A percentile compares a stretch with the other conserved stretches of the same genome.
These are phyloP conservation scores for Gambusia yucatana DNA, from an alignment of 2,797 vertebrate genomes.

Conservation along the genomic window DNA sequence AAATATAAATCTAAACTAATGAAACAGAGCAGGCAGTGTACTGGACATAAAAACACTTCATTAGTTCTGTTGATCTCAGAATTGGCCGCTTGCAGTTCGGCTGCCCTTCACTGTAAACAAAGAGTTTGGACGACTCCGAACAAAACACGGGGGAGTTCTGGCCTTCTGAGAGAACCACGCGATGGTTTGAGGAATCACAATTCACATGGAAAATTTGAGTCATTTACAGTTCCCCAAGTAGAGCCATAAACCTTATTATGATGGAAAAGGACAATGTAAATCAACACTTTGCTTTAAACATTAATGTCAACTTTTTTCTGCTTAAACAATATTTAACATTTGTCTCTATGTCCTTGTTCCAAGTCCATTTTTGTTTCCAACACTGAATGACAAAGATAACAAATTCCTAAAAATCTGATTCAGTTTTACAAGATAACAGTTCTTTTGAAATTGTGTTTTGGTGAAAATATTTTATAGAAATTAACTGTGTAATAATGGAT, in stretches of 20 bases:
- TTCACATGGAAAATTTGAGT: slow-evolving; percentile 19
- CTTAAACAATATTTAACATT: slow-evolving; percentile 17
- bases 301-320: slow-evolving; percentile 11
- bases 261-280: slow-evolving; percentile 45
- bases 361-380: slow-evolving; percentile 13
- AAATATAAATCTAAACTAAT: slow-evolving; percentile 56
- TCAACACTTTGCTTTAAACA: slow-evolving; percentile 18
- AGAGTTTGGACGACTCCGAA: slow-evolving; percentile 6
- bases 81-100: slow-evolving; percentile 13
- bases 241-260: slow-evolving; percentile 53
- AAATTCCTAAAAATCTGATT: background rate
- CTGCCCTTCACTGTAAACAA: slow-evolving; percentile 6
- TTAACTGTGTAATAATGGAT: slow-evolving; percentile 4
- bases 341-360: background rate
- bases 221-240: slow-evolving; percentile 59
- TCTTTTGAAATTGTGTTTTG: background rate
- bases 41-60: slow-evolving; percentile 51
- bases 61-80: background rate
- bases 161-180: slow-evolving; percentile 13
- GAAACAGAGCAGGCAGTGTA: slow-evolving; percentile 62
- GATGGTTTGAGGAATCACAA: slow-evolving; percentile 8
- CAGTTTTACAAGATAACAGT: background rate
- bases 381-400: slow-evolving; percentile 3
- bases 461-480: background rate
- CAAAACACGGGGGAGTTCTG: slow-evolving; percentile 4